phyloP scores from a whole-genome alignment of 2,888 invertebrate genomes.

The Minunthozetes semirufus region DNA sequence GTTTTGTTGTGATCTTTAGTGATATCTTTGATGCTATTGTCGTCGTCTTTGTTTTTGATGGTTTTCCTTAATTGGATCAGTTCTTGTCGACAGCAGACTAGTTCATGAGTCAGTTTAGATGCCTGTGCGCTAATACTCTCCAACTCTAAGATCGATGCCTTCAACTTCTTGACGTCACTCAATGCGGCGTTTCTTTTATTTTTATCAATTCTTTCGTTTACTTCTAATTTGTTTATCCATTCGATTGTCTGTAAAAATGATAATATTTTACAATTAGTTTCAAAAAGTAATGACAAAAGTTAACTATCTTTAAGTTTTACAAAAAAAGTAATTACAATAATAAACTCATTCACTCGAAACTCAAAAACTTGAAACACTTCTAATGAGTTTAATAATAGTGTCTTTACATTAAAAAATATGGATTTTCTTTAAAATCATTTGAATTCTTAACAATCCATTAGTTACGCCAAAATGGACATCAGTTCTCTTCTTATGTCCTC shows the following conservation, averaged over 20 bases:
- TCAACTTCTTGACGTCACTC: constrained; percentile 7
- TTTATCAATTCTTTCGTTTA: constrained; percentile 7
- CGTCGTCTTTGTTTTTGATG: constrained; percentile 6
- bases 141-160: not conserved
- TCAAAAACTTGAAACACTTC: not conserved
- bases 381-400: not conserved
- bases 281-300: no score
- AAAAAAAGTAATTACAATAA: not conserved
- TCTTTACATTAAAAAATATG: not conserved
- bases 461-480: not conserved
- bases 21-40: not conserved
- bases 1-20: not conserved
- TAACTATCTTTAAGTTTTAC: not conserved
- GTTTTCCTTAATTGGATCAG: constrained; percentile 11
- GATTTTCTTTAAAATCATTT: no score
- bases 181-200: not conserved
- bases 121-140: constrained; percentile 8
- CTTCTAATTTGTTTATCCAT: constrained; percentile 11
- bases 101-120: not conserved
- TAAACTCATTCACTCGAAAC: not conserved
- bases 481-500: not conserved
- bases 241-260: not conserved
- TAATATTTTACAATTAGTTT: no score
- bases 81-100: constrained; percentile 20
- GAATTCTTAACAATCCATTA: not conserved